Evolutionary conservation across 2,113 vertebrate genomes (phyloP).

Genomic region (Lynx canadensis): DNA sequence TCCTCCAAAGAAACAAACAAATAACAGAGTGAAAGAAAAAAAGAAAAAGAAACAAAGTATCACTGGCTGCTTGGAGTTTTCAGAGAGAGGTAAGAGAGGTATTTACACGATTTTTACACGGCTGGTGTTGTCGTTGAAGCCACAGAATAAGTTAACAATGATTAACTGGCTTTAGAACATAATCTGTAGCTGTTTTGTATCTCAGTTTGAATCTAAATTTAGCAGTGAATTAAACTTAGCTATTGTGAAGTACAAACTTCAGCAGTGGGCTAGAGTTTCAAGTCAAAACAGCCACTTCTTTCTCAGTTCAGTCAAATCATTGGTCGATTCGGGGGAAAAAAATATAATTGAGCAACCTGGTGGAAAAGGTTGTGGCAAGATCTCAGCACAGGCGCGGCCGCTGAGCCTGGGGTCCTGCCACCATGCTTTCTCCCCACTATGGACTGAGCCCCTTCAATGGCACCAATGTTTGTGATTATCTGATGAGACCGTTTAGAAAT

Average conservation of each 20-base stretch:
- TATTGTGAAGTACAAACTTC: slow-evolving; percentile 37
- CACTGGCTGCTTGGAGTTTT: not conserved
- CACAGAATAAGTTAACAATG: not conserved
- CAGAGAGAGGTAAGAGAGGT: not conserved
- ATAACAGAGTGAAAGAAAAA: not conserved
- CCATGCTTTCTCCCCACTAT: not conserved
- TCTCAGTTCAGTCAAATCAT: slow-evolving; percentile 45
- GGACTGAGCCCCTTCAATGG: slow-evolving; percentile 1
- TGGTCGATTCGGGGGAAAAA: slow-evolving; percentile 29
- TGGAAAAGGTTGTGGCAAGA: not conserved
- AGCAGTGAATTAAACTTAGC: slow-evolving; percentile 1
- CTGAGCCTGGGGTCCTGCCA: not conserved
- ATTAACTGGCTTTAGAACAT: slow-evolving; percentile 8
- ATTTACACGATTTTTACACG: not conserved
- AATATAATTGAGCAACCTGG: slow-evolving; percentile 56
- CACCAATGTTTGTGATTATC: slow-evolving; percentile 72
- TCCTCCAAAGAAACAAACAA: not conserved
- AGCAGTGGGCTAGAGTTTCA: not conserved
- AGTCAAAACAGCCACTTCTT: slow-evolving; percentile 61
- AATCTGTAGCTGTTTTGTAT: slow-evolving; percentile 47
- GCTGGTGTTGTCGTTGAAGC: not conserved
- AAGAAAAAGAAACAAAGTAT: not conserved
- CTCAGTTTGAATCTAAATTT: slow-evolving; percentile 45
- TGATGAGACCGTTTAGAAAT: slow-evolving; percentile 68
- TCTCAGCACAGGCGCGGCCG: not conserved